phyloP scores from a whole-genome alignment of 2,888 invertebrate species.

The Hanleya hanleyi region DNA sequence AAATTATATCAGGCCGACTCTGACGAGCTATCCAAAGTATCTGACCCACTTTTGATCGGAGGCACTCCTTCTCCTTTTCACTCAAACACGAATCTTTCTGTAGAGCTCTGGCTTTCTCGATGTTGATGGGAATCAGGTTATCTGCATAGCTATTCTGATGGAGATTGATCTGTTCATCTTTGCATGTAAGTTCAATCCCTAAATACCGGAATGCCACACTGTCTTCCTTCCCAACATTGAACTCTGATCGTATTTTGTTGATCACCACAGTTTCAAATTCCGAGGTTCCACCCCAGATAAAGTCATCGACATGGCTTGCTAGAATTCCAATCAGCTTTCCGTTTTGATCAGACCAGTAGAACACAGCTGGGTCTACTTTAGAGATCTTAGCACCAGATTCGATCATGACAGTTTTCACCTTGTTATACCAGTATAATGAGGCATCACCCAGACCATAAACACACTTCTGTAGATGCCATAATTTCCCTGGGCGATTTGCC shows the following conservation, averaged over 20 bases:
- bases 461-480: too few relatives aligned
- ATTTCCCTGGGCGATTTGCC: neutral
- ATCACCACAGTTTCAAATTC: slow-evolving; percentile 15
- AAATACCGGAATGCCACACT: slow-evolving; percentile 11
- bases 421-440: slow-evolving; percentile 14
- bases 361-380: slow-evolving; percentile 19
- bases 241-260: neutral
- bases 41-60: too few relatives aligned
- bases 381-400: too few relatives aligned
- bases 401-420: neutral
- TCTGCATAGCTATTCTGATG: slow-evolving; percentile 1
- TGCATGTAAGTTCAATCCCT: slow-evolving; percentile 9
- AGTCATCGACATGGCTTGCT: slow-evolving; percentile 26
- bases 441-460: slow-evolving; percentile 25
- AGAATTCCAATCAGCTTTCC: slow-evolving; percentile 1
- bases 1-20: too few relatives aligned
- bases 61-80: too few relatives aligned
- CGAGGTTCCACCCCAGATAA: neutral
- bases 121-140: neutral
- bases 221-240: slow-evolving; percentile 10
- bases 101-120: neutral
- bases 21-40: too few relatives aligned
- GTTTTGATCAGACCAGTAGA: slow-evolving; percentile 5
- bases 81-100: neutral
- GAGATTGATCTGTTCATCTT: neutral